phyloP scores from a whole-genome alignment of 1,140 invertebrate species.

The Neotoxoptera formosana region DNA sequence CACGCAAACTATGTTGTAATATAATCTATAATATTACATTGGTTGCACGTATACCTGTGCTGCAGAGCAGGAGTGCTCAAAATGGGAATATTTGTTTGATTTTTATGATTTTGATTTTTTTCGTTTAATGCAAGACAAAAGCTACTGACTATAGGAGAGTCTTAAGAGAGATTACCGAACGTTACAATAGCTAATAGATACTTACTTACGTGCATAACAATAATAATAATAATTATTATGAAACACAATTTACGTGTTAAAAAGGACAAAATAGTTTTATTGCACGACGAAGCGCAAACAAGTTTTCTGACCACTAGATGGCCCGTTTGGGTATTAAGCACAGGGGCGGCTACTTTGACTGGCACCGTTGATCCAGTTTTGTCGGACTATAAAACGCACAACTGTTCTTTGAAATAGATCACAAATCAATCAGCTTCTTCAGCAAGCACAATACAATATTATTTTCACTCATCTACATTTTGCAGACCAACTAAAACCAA shows the following conservation, averaged over 20 bases:
- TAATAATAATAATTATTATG: background rate
- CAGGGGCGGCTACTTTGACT: conserved; percentile 48
- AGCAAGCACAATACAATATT: conserved; percentile 21
- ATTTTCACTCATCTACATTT: background rate
- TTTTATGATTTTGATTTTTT: background rate
- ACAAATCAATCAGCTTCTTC: conserved; percentile 34
- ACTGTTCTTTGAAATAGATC: conserved; percentile 16
- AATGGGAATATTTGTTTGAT: background rate
- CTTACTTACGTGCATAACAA: background rate
- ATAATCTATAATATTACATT: background rate
- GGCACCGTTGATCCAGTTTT: conserved; percentile 40
- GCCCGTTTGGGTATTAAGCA: conserved; percentile 44
- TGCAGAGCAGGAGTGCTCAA: background rate
- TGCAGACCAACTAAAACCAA: background rate
- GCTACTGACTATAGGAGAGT: background rate
- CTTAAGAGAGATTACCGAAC: background rate
- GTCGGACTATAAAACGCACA: conserved; percentile 27
- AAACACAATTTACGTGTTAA: background rate
- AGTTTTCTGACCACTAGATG: conserved; percentile 20
- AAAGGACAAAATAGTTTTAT: background rate
- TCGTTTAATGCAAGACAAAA: background rate
- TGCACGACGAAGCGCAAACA: background rate
- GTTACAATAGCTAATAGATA: background rate
- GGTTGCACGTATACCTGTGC: background rate
- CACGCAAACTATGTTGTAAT: background rate